Conservation (phyloP, 2,797 vertebrate species). For the Centropyge bicolor region DNA sequence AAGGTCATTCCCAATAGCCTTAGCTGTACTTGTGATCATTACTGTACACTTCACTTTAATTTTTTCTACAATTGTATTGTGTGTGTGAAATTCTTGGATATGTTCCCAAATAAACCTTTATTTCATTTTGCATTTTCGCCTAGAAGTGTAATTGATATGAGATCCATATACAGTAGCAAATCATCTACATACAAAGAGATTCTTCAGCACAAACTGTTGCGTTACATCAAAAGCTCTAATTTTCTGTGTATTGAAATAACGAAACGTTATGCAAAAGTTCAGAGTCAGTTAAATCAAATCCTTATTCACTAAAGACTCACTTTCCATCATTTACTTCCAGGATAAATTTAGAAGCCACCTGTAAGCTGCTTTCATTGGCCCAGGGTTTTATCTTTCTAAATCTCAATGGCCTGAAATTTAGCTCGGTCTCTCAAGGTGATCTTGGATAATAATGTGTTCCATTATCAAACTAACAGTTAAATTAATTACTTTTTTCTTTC, state of each 20-base stretch:
- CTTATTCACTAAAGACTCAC: not conserved
- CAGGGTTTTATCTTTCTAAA: not conserved
- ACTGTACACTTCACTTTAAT: too few relatives aligned
- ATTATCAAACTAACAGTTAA: not conserved
- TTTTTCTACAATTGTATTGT: too few relatives aligned
- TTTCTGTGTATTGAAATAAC: not conserved
- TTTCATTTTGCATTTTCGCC: not conserved
- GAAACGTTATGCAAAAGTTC: not conserved
- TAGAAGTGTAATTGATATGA: not conserved
- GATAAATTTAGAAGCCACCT: not conserved
- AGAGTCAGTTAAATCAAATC: not conserved
- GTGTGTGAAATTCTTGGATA: not conserved
- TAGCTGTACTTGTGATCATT: too few relatives aligned
- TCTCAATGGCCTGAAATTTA: not conserved
- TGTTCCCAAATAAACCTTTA: not conserved
- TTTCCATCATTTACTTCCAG: not conserved
- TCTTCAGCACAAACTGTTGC: not conserved
- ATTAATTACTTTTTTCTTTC: not conserved
- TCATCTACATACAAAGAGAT: conserved; percentile 3
- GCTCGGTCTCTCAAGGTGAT: not conserved
- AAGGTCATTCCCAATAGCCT: too few relatives aligned
- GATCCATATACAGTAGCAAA: not conserved
- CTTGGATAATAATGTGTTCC: not conserved
- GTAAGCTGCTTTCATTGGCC: not conserved
- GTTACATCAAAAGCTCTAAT: not conserved